These are phyloP conservation scores for Dendrolimus kikuchii DNA, from an alignment of 1,140 invertebrate genomes.

Conservation along the genomic window DNA sequence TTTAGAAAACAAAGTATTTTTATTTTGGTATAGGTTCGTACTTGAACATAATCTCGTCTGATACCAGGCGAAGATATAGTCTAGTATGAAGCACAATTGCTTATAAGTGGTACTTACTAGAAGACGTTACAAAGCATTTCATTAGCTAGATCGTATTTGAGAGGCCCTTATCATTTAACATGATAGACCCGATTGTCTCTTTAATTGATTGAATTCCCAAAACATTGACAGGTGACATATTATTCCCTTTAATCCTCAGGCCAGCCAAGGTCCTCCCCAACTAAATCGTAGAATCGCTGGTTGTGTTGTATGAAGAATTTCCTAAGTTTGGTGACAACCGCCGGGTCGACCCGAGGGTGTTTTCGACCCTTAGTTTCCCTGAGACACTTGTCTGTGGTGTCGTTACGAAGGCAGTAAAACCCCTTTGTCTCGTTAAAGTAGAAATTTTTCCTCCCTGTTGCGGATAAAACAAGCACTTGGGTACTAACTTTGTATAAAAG, in stretches of 20 bases:
- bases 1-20: no score
- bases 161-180: conserved; percentile 1
- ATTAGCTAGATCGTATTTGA: not conserved
- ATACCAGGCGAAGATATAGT: no score
- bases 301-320: conserved; percentile 97
- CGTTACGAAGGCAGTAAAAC: conserved; percentile 94
- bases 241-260: conserved; percentile 77
- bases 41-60: no score
- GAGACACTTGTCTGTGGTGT: conserved; percentile 91
- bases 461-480: not conserved
- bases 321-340: conserved; percentile 89
- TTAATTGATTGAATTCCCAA: no score
- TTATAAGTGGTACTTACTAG: no score
- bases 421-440: conserved; percentile 98
- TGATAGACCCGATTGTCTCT: no score
- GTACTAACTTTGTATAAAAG: not conserved
- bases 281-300: conserved; percentile 94
- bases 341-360: conserved; percentile 89
- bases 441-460: conserved; percentile 87
- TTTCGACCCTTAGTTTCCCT: conserved; percentile 95
- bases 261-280: conserved; percentile 94
- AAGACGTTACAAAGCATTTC: no score
- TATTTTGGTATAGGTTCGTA: no score
- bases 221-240: no score
- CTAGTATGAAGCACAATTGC: no score